phyloP scores from a whole-genome alignment of 2,113 vertebrate genomes.

The Vicugna pacos region DNA sequence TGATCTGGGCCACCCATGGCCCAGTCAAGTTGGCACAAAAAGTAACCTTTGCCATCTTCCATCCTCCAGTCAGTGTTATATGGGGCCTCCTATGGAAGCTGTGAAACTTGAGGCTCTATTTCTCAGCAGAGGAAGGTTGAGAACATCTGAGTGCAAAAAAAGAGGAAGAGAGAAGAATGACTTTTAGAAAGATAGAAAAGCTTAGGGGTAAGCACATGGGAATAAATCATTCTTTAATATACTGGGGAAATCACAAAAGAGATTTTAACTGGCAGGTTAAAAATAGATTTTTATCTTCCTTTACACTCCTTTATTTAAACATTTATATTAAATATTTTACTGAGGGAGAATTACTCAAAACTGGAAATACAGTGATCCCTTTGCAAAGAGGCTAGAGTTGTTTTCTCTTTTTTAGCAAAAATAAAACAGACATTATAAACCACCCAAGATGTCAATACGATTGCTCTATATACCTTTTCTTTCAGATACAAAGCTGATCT shows the following conservation, averaged over 20 bases:
- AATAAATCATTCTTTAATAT: neutral
- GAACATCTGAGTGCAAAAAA: neutral
- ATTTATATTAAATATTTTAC: neutral
- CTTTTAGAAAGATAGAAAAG: neutral
- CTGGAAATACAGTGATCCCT: neutral
- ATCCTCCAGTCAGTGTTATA: neutral
- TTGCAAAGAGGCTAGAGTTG: neutral
- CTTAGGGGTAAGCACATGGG: neutral
- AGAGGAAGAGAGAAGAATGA: neutral
- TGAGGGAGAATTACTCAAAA: neutral
- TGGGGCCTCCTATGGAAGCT: neutral
- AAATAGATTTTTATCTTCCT: conserved; percentile 16
- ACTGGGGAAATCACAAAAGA: neutral
- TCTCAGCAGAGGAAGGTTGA: conserved; percentile 15
- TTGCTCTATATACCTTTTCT: neutral
- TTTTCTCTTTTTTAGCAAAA: conserved; percentile 48
- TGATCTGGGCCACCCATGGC: neutral
- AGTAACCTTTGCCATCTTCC: neutral
- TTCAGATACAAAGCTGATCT: neutral
- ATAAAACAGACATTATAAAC: neutral
- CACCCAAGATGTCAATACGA: neutral
- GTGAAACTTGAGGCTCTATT: neutral
- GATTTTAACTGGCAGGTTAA: neutral
- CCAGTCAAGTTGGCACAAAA: neutral
- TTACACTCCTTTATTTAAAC: neutral